Percentiles rank a stretch among this genome's conserved stretches.
Conservation (phyloP, 2,888 invertebrate genomes). For the Andricus quercusramuli region DNA sequence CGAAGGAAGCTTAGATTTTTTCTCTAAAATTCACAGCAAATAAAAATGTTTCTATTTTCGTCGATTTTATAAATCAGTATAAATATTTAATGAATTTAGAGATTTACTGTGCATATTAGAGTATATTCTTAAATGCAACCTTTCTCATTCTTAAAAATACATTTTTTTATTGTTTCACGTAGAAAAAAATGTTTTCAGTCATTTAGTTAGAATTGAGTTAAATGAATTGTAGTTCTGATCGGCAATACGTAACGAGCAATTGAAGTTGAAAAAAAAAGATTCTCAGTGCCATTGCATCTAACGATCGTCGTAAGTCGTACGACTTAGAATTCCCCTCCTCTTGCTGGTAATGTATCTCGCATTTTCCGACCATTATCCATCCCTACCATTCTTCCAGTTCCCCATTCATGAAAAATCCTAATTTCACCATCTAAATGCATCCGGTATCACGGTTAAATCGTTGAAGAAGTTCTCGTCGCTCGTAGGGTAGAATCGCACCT, state of each 20-base stretch:
- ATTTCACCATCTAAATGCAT: slow-evolving; percentile 72
- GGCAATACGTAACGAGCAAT: slow-evolving; percentile 3
- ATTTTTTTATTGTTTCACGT: background rate
- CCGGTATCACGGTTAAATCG: slow-evolving; percentile 63
- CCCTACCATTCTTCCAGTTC: slow-evolving; percentile 41
- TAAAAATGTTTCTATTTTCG: too few relatives aligned
- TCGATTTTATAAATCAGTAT: too few relatives aligned
- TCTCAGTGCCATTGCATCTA: slow-evolving; percentile 60
- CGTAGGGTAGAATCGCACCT: slow-evolving; percentile 58
- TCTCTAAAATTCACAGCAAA: too few relatives aligned
- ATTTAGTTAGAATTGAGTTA: slow-evolving; percentile 8
- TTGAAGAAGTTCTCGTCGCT: slow-evolving; percentile 62
- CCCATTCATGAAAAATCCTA: slow-evolving; percentile 67
- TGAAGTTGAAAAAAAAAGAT: slow-evolving; percentile 48
- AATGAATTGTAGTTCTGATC: background rate
- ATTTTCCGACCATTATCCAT: slow-evolving; percentile 58
- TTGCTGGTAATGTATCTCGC: slow-evolving; percentile 46
- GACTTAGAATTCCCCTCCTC: slow-evolving; percentile 43
- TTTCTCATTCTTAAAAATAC: background rate
- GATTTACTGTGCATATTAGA: too few relatives aligned
- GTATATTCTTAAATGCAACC: too few relatives aligned
- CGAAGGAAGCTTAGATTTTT: too few relatives aligned
- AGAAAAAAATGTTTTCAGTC: background rate
- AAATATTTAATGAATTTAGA: too few relatives aligned
- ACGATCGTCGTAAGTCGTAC: slow-evolving; percentile 61